phyloP scores from a whole-genome alignment of 2,113 vertebrate species.

The Gadus chalcogrammus region DNA sequence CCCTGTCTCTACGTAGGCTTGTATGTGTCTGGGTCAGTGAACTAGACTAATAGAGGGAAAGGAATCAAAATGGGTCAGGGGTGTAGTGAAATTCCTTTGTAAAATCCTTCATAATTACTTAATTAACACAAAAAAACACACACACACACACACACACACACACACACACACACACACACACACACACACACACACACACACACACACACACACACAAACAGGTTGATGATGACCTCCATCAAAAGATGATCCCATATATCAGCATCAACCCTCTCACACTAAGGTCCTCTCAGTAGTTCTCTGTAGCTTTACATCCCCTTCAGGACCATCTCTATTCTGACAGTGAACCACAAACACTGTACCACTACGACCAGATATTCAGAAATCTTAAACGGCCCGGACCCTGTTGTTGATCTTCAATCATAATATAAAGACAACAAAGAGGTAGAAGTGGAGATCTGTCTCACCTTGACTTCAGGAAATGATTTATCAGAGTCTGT shows the following conservation, averaged over 20 bases:
- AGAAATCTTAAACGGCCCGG: conserved; percentile 1
- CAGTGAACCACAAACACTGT: conserved; percentile 23
- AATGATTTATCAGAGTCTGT: conserved; percentile 46
- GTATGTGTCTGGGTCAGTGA: not conserved
- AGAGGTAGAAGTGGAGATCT: conserved; percentile 17
- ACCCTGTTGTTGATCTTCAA: not conserved
- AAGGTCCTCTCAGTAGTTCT: conserved; percentile 7
- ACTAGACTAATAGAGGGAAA: not conserved
- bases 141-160: not conserved
- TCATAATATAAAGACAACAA: not conserved
- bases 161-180: too few relatives aligned
- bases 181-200: not conserved
- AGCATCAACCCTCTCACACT: not conserved
- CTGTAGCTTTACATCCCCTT: conserved; percentile 29
- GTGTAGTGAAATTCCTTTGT: conserved; percentile 46
- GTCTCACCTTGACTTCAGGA: conserved; percentile 68
- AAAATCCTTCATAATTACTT: conserved; percentile 32
- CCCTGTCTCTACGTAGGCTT: not conserved
- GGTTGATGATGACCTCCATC: not conserved
- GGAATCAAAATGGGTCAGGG: conserved; percentile 42
- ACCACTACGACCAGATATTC: too few relatives aligned
- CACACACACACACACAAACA: conserved; percentile 3
- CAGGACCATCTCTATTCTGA: conserved; percentile 21
- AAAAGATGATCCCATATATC: not conserved
- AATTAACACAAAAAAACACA: not conserved